These are phyloP conservation scores for Xestia xanthographa DNA, from an alignment of 2,888 invertebrate genomes.

Conservation along the genomic window DNA sequence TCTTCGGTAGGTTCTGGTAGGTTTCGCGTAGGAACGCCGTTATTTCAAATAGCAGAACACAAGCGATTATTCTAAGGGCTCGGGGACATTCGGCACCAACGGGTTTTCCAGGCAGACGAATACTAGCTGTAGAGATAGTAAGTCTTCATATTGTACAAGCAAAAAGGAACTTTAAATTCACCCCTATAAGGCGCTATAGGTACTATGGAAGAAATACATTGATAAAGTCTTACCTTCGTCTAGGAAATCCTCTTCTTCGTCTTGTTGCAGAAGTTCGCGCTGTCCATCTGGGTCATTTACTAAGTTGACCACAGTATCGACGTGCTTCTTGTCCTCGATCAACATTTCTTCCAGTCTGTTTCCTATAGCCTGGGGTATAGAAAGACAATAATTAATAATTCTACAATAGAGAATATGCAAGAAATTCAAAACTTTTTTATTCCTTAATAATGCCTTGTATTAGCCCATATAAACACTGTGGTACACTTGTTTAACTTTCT, in stretches of 20 bases:
- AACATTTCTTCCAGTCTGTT: conserved; percentile 97
- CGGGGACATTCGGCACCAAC: conserved; percentile 96
- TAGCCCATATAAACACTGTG: too few species aligned
- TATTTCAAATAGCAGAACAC: conserved; percentile 98
- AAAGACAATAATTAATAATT: neutral
- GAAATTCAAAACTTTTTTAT: too few species aligned
- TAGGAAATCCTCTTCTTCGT: conserved; percentile 99
- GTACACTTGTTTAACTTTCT: too few species aligned
- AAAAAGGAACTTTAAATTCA: neutral
- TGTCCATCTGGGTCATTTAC: conserved; percentile 95
- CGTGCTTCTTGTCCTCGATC: conserved; percentile 94
- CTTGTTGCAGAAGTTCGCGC: conserved; percentile 94
- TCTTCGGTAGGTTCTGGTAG: conserved; percentile 96
- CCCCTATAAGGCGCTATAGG: neutral
- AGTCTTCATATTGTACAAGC: conserved; percentile 1
- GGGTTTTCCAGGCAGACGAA: conserved; percentile 90
- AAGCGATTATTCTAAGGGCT: conserved; percentile 97
- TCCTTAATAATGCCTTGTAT: too few species aligned
- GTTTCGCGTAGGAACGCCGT: conserved; percentile 99
- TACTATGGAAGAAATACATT: neutral
- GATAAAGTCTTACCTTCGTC: conserved; percentile 94
- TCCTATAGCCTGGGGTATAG: conserved; percentile 92
- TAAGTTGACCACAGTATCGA: conserved; percentile 92
- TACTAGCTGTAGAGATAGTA: conserved; percentile 89
- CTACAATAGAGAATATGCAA: too few species aligned